Evolutionary conservation across 2,113 vertebrate genomes (phyloP).

Genomic region (Craseonycteris thonglongyai): DNA sequence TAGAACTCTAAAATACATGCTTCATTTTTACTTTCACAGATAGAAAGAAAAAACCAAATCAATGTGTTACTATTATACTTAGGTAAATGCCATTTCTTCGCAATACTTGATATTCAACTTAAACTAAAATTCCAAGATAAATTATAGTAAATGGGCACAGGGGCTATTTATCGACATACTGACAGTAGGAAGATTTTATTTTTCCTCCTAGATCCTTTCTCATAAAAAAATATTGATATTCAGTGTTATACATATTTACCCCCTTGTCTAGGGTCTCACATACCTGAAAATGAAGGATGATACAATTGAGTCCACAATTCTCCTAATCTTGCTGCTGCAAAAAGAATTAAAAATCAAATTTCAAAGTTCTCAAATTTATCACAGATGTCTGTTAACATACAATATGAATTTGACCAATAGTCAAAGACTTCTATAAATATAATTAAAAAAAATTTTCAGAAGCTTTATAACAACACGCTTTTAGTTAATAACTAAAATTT

Average conservation of each 20-base stretch:
- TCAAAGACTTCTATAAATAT: not conserved
- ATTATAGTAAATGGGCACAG: not conserved
- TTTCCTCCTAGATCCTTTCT: not conserved
- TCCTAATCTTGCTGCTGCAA: constrained; percentile 78
- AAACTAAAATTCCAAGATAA: not conserved
- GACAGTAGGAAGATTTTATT: not conserved
- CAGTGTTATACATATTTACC: not conserved
- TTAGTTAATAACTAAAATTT: not conserved
- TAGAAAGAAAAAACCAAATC: not conserved
- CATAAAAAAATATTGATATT: not conserved
- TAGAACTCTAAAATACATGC: not conserved
- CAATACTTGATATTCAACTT: not conserved
- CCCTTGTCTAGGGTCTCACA: constrained; percentile 55
- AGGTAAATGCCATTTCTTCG: not conserved
- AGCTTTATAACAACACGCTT: not conserved
- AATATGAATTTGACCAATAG: not conserved
- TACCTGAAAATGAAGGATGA: constrained; percentile 95
- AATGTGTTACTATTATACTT: not conserved
- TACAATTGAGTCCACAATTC: constrained; percentile 80
- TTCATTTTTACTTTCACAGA: constrained; percentile 5
- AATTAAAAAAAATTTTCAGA: not conserved
- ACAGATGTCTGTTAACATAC: not conserved
- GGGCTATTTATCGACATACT: not conserved
- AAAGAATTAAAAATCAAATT: constrained; percentile 38
- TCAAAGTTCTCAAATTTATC: not conserved